These are phyloP conservation scores for Trypoxylus dichotomus DNA, from an alignment of 1,140 invertebrate genomes.

Conservation along the genomic window DNA sequence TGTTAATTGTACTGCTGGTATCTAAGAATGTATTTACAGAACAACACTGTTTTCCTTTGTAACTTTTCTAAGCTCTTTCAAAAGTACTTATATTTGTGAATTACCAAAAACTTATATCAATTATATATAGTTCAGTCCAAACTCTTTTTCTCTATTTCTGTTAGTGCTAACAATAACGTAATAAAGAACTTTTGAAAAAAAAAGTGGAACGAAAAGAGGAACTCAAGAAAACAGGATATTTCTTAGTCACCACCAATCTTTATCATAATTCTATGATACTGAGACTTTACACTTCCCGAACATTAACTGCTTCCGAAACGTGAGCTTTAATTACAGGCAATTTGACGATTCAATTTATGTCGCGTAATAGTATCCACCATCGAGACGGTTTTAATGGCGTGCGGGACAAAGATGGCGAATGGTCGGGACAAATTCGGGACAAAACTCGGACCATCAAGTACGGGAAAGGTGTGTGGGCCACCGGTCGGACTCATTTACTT, in stretches of 20 bases:
- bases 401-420: not conserved
- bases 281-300: not conserved
- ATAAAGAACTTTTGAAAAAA: not conserved
- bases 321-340: not conserved
- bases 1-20: too few species aligned
- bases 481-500: not conserved
- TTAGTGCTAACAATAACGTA: not conserved
- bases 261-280: not conserved
- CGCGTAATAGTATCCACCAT: not conserved
- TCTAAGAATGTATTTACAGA: too few species aligned
- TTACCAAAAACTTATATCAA: too few species aligned
- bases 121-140: too few species aligned
- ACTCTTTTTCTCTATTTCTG: not conserved
- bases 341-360: slow-evolving; percentile 1
- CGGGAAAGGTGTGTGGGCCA: not conserved
- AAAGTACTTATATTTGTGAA: too few species aligned
- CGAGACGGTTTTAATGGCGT: not conserved
- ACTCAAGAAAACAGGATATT: too few species aligned
- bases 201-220: too few species aligned
- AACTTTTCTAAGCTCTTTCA: too few species aligned
- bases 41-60: too few species aligned
- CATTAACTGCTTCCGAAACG: not conserved
- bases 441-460: not conserved
- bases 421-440: not conserved
- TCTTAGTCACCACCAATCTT: not conserved